A percentile compares a stretch with the other conserved stretches of the same genome.
These are phyloP conservation scores for Hesperophylax magnus DNA, from an alignment of 1,140 invertebrate genomes.

Conservation along the genomic window DNA sequence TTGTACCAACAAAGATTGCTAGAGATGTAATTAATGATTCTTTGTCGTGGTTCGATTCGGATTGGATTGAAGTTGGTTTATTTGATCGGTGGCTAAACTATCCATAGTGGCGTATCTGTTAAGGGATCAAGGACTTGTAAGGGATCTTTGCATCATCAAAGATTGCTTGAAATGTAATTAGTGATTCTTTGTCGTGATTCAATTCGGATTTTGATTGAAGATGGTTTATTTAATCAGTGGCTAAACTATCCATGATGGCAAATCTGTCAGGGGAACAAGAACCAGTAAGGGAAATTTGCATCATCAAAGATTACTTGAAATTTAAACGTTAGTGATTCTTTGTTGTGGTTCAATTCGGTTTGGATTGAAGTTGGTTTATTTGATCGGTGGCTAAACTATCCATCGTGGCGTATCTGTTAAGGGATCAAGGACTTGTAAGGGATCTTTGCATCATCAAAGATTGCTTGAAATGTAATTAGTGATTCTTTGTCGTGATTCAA, in stretches of 20 bases:
- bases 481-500: too few relatives aligned
- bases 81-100: neutral
- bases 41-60: neutral
- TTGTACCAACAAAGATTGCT: constrained; percentile 1
- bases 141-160: neutral
- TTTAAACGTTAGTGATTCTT: neutral
- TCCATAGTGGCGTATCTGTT: too few relatives aligned
- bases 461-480: too few relatives aligned
- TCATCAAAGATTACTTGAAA: neutral
- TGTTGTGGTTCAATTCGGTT: neutral
- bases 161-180: neutral
- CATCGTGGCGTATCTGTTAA: too few relatives aligned
- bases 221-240: too few relatives aligned
- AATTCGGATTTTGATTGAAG: neutral
- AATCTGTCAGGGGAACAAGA: neutral
- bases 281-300: neutral
- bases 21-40: constrained; percentile 1
- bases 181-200: neutral
- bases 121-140: neutral
- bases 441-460: too few relatives aligned
- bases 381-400: neutral
- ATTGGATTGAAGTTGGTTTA: neutral
- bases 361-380: neutral
- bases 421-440: too few relatives aligned
- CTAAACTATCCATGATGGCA: too few relatives aligned